Evolutionary conservation across 1,140 invertebrate genomes (phyloP), one percentile per base, ranked within the genome.

Genomic region (Rhynchophorus ferrugineus): DNA sequence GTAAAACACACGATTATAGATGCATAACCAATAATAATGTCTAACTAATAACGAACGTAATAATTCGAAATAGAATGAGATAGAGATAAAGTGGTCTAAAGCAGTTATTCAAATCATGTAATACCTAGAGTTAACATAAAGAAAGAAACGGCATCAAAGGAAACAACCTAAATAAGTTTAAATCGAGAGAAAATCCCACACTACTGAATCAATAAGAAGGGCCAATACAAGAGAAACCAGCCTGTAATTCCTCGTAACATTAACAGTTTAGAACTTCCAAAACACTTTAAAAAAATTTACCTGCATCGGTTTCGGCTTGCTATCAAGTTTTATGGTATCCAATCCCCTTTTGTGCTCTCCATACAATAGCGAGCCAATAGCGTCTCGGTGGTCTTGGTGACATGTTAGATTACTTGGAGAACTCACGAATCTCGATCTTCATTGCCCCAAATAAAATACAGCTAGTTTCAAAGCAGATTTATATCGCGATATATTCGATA

Each of bases 261-360:
- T 52, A 52, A 42, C 49, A 52, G 43, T 52, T 44, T 44, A 44
- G 41, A 21, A 52, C 41, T 52, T 52, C 42, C 38, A 45, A 45
- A 45, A 45, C 49, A 52, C 42, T 52, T 45, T 45, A 24, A 42
- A 54, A 54, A 54, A 54, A 54, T 54, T 48, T 45, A 54, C 52
- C 52, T 54, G 52, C 37, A 54, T 34, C 35, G 45, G 41, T 47
- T 54, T 54, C 45, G 52, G 37, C 34, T 47, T 54, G 44, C 38
- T 44, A 54, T 54, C 52, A 48, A 54, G 44, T 54, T 54, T 54
- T 54, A 54, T 54, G 52, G 52, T 54, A 47, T 33, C 44, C 52
- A 54, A 48, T 54, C 52, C 52, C 24, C 52, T 43, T 44, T 48
- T 54, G 44, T 47, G 41, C 42, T 47, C 39, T 43, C 45, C 37